Conservation (phyloP, 1,140 invertebrate genomes). For the Microplitis demolitor region DNA sequence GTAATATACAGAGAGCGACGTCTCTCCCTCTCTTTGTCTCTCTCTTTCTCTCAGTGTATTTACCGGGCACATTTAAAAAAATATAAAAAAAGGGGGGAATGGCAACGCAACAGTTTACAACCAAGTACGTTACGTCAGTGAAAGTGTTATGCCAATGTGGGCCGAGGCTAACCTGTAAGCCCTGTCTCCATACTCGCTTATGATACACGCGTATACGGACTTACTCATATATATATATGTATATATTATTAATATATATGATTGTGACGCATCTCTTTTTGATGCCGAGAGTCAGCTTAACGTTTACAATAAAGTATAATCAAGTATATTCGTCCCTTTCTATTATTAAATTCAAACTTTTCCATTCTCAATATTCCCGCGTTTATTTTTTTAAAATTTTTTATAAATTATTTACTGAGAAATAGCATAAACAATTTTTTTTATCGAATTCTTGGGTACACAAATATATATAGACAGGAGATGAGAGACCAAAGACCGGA, state of each 20-base stretch:
- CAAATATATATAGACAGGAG: too few relatives aligned
- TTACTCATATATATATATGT: not conserved
- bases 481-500: too few relatives aligned
- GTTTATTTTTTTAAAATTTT: not conserved
- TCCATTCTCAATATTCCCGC: too few relatives aligned
- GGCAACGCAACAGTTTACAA: conserved; percentile 61
- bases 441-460: too few relatives aligned
- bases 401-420: not conserved
- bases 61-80: conserved; percentile 4
- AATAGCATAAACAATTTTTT: too few relatives aligned
- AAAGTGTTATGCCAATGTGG: conserved; percentile 64
- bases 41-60: not conserved
- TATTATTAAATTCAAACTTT: too few relatives aligned
- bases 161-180: conserved; percentile 61
- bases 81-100: conserved; percentile 18
- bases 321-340: too few relatives aligned
- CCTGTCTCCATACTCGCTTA: conserved; percentile 44
- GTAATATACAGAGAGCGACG: not conserved
- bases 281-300: not conserved
- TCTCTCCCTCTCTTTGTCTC: not conserved
- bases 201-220: conserved; percentile 19
- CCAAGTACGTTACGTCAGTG: conserved; percentile 61
- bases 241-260: not conserved
- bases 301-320: not conserved
- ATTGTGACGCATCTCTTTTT: not conserved